Conservation (phyloP, 2,888 invertebrate genomes). For the Lysandra bellargus region DNA sequence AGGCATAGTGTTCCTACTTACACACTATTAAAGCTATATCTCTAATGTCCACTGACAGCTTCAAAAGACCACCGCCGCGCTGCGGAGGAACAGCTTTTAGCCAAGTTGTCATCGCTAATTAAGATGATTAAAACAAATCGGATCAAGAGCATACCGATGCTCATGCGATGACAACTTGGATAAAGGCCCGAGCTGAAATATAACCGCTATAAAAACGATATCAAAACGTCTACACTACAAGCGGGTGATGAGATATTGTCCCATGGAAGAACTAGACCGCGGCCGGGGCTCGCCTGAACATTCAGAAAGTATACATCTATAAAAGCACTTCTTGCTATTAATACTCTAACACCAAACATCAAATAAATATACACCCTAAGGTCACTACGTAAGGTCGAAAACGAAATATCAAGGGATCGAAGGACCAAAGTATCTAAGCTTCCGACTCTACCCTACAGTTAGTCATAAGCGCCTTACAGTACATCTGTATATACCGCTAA, state of each 20-base stretch:
- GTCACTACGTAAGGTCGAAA: constrained; percentile 49
- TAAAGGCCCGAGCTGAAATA: background rate
- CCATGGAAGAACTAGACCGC: constrained; percentile 29
- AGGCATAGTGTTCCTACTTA: constrained; percentile 50
- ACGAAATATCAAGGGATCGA: constrained; percentile 52
- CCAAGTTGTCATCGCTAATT: background rate
- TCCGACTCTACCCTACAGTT: constrained; percentile 56
- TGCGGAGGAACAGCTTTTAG: constrained; percentile 8
- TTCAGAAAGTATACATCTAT: constrained; percentile 55
- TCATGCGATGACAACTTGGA: background rate
- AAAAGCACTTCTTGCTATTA: constrained; percentile 74
- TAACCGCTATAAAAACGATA: constrained; percentile 28
- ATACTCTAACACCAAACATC: constrained; percentile 72
- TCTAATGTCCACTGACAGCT: constrained; percentile 56
- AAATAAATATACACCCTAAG: constrained; percentile 60
- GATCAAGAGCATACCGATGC: background rate
- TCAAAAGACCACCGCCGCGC: constrained; percentile 29
- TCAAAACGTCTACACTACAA: constrained; percentile 29
- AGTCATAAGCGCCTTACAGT: constrained; percentile 55
- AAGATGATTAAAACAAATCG: background rate
- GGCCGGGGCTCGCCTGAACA: constrained; percentile 30
- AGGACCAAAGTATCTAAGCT: constrained; percentile 64
- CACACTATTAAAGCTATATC: constrained; percentile 74
- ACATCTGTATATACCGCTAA: constrained; percentile 40
- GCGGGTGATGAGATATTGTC: constrained; percentile 29